Evolutionary conservation across 2,888 invertebrate genomes (phyloP), one percentile per base, ranked within the genome.

Genomic region (Crioceris asparagi): DNA sequence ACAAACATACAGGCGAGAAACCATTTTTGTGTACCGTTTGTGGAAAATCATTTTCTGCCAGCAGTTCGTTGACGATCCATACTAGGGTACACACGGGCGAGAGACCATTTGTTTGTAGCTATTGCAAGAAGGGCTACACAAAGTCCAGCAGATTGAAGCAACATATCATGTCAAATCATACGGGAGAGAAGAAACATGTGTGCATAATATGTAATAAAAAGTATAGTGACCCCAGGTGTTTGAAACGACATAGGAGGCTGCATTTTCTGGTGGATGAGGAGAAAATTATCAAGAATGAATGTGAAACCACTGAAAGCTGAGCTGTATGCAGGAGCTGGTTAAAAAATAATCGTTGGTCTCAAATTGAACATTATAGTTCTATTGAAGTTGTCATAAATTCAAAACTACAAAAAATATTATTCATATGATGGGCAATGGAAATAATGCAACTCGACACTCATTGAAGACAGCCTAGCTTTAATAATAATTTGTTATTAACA

Each of bases 41-140:
- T 39, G 51, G 50, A 6, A 55, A 50, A 39, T 45, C 52, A 1
- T 57, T 55, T 35, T 53, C 47, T 2, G 44, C 50, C 5, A 49
- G 44, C 29, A 43, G 47, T 29, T 48, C 45, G 23, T 38, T 52
- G 10, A 49, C 49, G 23, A 50, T 50, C 1, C 48, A 49, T 29
- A 33, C 42, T 6, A 45, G 43, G 11, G 29, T 43, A 4, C 43
- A 43, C 21, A 43, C 41, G 4, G 43, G 43, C 1, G 42, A 45
- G 17, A 39, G 35, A 15, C 45, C 45, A 16, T 41, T 41, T 25
- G 32, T 40, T 7, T 46, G 45, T 26, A 32, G 32, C 7, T 31
- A 38, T 25, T 44, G 41, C 23, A 40, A n/a, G 26, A 46, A 33
- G 11, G 21, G 15, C 8, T 33, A 23, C 17, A 11, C 23, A 8